Conservation (phyloP, 2,888 invertebrate species). For the Nomada lathburiana region DNA sequence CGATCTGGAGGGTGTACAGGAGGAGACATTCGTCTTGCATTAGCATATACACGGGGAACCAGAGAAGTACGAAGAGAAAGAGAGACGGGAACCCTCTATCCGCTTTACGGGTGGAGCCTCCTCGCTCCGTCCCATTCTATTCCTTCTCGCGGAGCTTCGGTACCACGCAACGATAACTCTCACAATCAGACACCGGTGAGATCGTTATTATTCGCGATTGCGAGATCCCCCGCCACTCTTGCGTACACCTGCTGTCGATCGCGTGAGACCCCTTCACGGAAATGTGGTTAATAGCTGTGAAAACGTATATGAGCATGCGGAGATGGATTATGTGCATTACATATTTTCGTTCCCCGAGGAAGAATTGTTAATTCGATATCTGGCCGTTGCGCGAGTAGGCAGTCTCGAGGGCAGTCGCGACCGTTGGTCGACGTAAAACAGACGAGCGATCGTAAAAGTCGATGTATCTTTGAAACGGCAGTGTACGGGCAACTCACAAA, state of each 20-base stretch:
- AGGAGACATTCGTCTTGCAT: constrained; percentile 84
- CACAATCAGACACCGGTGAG: constrained; percentile 1
- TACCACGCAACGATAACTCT: constrained; percentile 38
- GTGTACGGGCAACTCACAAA: constrained; percentile 15
- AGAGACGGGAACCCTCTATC: constrained; percentile 46
- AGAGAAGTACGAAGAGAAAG: constrained; percentile 46
- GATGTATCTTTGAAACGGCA: constrained; percentile 41
- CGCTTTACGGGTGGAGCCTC: constrained; percentile 57
- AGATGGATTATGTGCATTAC: no score
- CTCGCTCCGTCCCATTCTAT: constrained; percentile 27
- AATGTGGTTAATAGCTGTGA: no score
- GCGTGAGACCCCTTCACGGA: constrained; percentile 3
- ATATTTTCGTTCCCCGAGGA: background rate
- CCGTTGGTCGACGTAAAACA: constrained; percentile 49
- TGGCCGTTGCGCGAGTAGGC: background rate
- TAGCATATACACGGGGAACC: constrained; percentile 83
- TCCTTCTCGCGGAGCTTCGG: constrained; percentile 8
- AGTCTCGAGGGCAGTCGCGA: background rate
- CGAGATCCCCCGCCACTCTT: constrained; percentile 33
- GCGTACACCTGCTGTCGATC: constrained; percentile 49
- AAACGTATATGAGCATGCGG: no score
- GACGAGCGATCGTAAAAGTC: constrained; percentile 61
- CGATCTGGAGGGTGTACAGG: constrained; percentile 71
- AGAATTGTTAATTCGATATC: background rate
- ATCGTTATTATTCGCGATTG: constrained; percentile 60